Percentiles rank a stretch among this genome's conserved stretches.
Conservation (phyloP, 2,888 invertebrate species). For the Oscheius sp. region DNA sequence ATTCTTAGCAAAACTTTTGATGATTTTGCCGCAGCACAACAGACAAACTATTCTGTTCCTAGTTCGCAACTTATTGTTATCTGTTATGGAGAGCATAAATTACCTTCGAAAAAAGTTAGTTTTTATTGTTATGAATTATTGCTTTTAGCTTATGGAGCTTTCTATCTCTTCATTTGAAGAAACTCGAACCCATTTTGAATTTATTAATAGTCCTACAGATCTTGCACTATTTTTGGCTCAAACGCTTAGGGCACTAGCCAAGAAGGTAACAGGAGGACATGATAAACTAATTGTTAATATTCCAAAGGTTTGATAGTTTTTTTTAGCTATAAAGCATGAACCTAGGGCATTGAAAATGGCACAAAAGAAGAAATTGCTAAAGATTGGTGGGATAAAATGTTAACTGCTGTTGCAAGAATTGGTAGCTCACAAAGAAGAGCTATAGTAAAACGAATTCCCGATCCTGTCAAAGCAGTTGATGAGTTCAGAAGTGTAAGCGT, state of each 20-base stretch:
- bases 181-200: slow-evolving; percentile 36
- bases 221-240: slow-evolving; percentile 27
- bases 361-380: slow-evolving; percentile 31
- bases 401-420: slow-evolving; percentile 36
- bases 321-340: neutral
- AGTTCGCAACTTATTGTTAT: slow-evolving; percentile 40
- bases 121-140: neutral
- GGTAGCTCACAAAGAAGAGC: slow-evolving; percentile 41
- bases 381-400: slow-evolving; percentile 54
- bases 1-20: slow-evolving; percentile 30
- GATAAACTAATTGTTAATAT: slow-evolving; percentile 17
- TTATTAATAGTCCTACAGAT: neutral
- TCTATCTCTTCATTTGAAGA: slow-evolving; percentile 36
- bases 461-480: slow-evolving; percentile 32
- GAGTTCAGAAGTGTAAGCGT: slow-evolving; percentile 9
- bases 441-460: slow-evolving; percentile 37
- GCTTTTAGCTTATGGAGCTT: slow-evolving; percentile 31
- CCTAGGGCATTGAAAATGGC: slow-evolving; percentile 36
- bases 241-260: neutral
- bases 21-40: slow-evolving; percentile 37
- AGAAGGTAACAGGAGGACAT: neutral
- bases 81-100: slow-evolving; percentile 33
- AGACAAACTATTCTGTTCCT: slow-evolving; percentile 34
- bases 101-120: slow-evolving; percentile 33
- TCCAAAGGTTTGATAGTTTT: neutral